Conservation (phyloP, 2,797 vertebrate species). For the Lepus townsendii region DNA sequence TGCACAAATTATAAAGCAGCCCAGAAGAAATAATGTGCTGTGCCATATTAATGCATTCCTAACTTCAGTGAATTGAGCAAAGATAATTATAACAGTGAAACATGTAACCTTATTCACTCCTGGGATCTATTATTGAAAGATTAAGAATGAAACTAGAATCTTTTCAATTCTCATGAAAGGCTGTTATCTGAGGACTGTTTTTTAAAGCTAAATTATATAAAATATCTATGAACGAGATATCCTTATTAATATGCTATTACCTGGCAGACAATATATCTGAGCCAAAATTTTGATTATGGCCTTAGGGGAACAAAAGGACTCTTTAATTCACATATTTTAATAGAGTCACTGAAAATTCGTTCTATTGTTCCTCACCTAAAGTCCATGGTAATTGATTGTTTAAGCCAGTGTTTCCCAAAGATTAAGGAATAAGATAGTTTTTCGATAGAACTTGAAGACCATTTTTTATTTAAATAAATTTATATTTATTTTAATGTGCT, state of each 20-base stretch:
- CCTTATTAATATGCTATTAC: constrained; percentile 64
- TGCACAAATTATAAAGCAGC: constrained; percentile 73
- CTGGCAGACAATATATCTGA: constrained; percentile 66
- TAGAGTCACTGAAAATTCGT: constrained; percentile 39
- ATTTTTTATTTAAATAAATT: constrained; percentile 48
- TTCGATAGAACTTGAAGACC: not conserved
- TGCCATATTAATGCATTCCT: constrained; percentile 70
- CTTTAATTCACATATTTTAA: constrained; percentile 61
- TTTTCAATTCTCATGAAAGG: constrained; percentile 57
- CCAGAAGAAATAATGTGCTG: constrained; percentile 67
- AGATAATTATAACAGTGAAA: constrained; percentile 77
- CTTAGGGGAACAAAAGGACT: constrained; percentile 32
- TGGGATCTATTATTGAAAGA: constrained; percentile 70
- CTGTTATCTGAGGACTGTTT: constrained; percentile 58
- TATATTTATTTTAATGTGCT: constrained; percentile 42
- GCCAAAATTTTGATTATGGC: constrained; percentile 68
- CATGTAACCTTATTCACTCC: constrained; percentile 73
- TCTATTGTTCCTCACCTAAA: constrained; percentile 44
- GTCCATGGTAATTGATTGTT: constrained; percentile 2
- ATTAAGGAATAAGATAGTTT: constrained; percentile 52
- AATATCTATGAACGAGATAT: constrained; percentile 70
- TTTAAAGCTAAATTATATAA: constrained; percentile 75
- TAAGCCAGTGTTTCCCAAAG: constrained; percentile 22
- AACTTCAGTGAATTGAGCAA: constrained; percentile 77
- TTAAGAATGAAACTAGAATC: constrained; percentile 68